A percentile compares a stretch with the other conserved stretches of the same genome.
These are phyloP conservation scores for Salminus brasiliensis DNA, from an alignment of 2,113 vertebrate genomes.

Conservation along the genomic window DNA sequence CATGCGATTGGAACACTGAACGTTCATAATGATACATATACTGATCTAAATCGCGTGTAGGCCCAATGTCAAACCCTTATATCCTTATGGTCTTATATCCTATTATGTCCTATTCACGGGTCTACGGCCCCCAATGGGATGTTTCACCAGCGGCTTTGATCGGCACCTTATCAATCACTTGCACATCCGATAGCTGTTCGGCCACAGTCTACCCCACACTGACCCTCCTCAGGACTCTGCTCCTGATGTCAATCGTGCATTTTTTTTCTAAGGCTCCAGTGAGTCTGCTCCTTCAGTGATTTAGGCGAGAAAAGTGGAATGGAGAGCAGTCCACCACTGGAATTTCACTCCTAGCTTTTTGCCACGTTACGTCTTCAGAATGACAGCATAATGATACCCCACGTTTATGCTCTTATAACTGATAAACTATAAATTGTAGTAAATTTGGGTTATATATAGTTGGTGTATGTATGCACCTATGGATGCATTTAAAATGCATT, in stretches of 20 bases:
- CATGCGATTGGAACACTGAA: too few species aligned
- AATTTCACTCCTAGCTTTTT: constrained; percentile 30
- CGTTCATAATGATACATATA: too few species aligned
- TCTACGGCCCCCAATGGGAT: neutral
- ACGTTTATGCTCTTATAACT: too few species aligned
- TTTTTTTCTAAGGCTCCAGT: constrained; percentile 83
- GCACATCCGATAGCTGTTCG: constrained; percentile 47
- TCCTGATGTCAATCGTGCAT: constrained; percentile 88
- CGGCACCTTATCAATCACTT: constrained; percentile 62
- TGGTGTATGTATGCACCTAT: too few species aligned
- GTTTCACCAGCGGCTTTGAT: constrained; percentile 51
- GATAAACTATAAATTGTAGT: too few species aligned
- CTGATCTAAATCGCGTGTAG: too few species aligned
- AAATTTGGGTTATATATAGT: too few species aligned
- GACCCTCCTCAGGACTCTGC: constrained; percentile 79
- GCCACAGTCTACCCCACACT: constrained; percentile 79
- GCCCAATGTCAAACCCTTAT: neutral
- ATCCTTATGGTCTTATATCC: neutral
- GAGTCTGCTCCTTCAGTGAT: constrained; percentile 83
- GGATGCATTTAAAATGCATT: too few species aligned
- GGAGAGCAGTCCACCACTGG: constrained; percentile 9
- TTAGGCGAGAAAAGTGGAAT: constrained; percentile 73
- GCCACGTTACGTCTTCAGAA: neutral
- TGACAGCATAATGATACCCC: neutral
- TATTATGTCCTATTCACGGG: neutral